A percentile compares a stretch with the other conserved stretches of the same genome.
These are phyloP conservation scores for Nyctibius bracteatus DNA, from an alignment of 2,113 vertebrate species.

Conservation along the genomic window DNA sequence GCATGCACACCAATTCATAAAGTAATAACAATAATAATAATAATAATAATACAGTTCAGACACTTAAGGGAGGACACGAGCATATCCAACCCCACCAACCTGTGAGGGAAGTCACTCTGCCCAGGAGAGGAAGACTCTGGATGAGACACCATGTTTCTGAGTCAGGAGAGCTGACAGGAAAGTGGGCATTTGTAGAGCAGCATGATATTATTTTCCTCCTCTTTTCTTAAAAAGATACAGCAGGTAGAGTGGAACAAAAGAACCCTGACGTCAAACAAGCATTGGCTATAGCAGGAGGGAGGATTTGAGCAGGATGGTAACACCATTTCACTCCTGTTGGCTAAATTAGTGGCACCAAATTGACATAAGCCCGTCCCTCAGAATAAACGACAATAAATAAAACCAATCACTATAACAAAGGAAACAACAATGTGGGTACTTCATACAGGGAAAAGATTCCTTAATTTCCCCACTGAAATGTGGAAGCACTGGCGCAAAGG, in stretches of 20 bases:
- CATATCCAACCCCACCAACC: neutral
- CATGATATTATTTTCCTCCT: neutral
- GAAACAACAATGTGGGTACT: neutral
- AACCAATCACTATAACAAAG: neutral
- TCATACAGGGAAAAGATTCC: neutral
- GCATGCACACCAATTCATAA: neutral
- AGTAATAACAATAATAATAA: neutral
- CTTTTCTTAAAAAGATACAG: neutral
- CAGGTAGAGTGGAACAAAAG: neutral
- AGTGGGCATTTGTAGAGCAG: neutral
- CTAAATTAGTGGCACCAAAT: neutral
- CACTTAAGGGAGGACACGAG: neutral
- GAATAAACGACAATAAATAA: neutral
- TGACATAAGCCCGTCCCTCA: neutral
- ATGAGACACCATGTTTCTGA: neutral
- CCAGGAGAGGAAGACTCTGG: neutral
- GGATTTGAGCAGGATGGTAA: neutral
- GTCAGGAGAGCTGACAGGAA: neutral
- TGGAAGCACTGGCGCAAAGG: neutral
- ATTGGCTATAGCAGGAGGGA: neutral
- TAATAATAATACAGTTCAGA: neutral
- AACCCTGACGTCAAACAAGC: neutral
- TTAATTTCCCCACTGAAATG: neutral
- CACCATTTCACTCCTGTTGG: neutral
- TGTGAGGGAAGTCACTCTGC: rapidly evolving